phyloP scores from a whole-genome alignment of 2,113 vertebrate species.

The Delphinus delphis region DNA sequence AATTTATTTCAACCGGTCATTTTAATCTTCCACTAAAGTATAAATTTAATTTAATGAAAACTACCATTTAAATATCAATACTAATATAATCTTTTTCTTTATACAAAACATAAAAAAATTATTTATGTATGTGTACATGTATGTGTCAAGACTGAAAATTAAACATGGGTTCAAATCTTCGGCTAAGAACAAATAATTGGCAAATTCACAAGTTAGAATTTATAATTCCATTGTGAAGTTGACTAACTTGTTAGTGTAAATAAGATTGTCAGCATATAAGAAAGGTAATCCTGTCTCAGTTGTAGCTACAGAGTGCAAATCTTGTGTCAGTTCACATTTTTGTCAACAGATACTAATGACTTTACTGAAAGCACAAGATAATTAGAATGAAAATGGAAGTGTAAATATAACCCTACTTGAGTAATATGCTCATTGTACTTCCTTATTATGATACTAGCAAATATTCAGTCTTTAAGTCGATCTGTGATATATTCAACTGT shows the following conservation, averaged over 20 bases:
- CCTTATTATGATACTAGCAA: neutral
- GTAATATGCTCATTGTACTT: neutral
- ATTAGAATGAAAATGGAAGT: conserved; percentile 11
- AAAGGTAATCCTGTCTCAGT: neutral
- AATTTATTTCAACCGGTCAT: neutral
- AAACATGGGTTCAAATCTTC: neutral
- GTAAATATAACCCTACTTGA: neutral
- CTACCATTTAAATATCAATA: neutral
- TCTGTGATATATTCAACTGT: neutral
- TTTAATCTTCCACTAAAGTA: conserved; percentile 14
- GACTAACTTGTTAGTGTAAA: neutral
- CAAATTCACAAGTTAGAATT: conserved; percentile 41
- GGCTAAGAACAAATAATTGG: neutral
- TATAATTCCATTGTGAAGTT: neutral
- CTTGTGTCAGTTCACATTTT: conserved; percentile 39
- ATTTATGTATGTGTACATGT: neutral
- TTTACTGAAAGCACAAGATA: conserved; percentile 22
- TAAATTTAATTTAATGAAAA: neutral
- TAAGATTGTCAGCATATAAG: neutral
- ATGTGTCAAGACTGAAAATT: conserved; percentile 19
- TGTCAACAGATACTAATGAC: neutral
- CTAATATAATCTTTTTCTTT: conserved; percentile 19
- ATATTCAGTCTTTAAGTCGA: neutral
- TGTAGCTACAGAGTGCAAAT: conserved; percentile 13
- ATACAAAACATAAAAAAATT: neutral